Evolutionary conservation across 1,140 invertebrate species (phyloP).

Genomic region (Carcinoscorpius rotundicauda): DNA sequence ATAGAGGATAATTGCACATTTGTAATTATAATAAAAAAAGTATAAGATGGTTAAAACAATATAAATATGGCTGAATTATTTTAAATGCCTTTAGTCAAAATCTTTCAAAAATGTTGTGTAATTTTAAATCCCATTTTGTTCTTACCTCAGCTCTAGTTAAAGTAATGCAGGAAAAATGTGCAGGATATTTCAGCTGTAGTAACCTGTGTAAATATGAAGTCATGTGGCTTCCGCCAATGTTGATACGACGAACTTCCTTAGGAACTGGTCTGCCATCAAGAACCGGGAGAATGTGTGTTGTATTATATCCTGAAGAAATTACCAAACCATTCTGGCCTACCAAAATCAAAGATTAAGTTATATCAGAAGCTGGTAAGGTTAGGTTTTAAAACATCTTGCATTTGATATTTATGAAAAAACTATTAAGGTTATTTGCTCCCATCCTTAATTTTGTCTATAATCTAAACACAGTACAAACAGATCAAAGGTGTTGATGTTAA

Average conservation of each 20-base stretch:
- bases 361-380: background rate
- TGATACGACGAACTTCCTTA: constrained; percentile 60
- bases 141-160: constrained; percentile 65
- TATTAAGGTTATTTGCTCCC: too few species aligned
- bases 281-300: constrained; percentile 76
- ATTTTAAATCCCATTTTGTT: background rate
- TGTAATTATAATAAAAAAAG: too few species aligned
- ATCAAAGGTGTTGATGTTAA: too few species aligned
- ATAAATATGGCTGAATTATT: too few species aligned
- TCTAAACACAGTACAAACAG: too few species aligned
- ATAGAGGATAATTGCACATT: background rate
- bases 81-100: too few species aligned
- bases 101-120: too few species aligned
- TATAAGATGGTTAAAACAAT: too few species aligned
- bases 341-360: constrained; percentile 28
- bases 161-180: constrained; percentile 73
- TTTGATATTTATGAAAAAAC: too few species aligned
- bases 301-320: constrained; percentile 72
- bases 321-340: constrained; percentile 50
- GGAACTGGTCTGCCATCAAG: constrained; percentile 52
- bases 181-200: constrained; percentile 88
- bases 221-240: constrained; percentile 74
- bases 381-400: too few species aligned
- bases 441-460: too few species aligned
- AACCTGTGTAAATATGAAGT: constrained; percentile 72